A percentile compares a stretch with the other conserved stretches of the same genome.
Evolutionary conservation across 2,888 invertebrate species (phyloP).

Genomic region (Allophyes oxyacanthae): DNA sequence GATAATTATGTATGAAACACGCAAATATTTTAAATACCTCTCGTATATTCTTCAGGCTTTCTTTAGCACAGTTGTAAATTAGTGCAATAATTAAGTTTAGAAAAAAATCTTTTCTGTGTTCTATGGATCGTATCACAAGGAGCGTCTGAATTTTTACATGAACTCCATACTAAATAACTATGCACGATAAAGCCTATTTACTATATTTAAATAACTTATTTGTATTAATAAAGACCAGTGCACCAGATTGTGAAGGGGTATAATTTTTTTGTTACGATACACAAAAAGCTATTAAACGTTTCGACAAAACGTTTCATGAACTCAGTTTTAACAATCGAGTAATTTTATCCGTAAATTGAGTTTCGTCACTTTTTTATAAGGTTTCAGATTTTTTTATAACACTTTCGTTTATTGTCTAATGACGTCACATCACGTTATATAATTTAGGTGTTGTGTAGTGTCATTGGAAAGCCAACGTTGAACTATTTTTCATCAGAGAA

Average conservation of each 20-base stretch:
- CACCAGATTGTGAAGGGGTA: conserved; percentile 3
- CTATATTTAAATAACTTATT: too few relatives aligned
- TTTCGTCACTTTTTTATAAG: conserved; percentile 28
- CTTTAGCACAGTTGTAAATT: neutral
- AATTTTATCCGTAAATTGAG: conserved; percentile 16
- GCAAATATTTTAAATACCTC: conserved; percentile 11
- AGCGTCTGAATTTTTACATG: too few relatives aligned
- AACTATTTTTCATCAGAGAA: neutral
- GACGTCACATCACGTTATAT: conserved; percentile 19
- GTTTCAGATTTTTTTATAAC: conserved; percentile 12
- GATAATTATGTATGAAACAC: conserved; percentile 9
- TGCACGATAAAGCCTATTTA: too few relatives aligned
- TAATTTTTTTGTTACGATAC: conserved; percentile 15
- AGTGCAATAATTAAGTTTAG: too few relatives aligned
- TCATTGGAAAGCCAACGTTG: too few relatives aligned
- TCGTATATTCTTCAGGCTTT: conserved; percentile 1
- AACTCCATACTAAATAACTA: too few relatives aligned
- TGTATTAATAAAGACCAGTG: neutral
- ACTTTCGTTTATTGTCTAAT: conserved; percentile 26
- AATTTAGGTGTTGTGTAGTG: too few relatives aligned
- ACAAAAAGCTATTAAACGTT: conserved; percentile 17
- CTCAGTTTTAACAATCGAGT: conserved; percentile 10
- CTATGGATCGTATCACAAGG: too few relatives aligned
- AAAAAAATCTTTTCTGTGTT: too few relatives aligned
- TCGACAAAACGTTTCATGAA: conserved; percentile 23